A percentile compares a stretch with the other conserved stretches of the same genome.
phyloP scores from a whole-genome alignment of 2,888 invertebrate species.

The Biston stratarius region DNA sequence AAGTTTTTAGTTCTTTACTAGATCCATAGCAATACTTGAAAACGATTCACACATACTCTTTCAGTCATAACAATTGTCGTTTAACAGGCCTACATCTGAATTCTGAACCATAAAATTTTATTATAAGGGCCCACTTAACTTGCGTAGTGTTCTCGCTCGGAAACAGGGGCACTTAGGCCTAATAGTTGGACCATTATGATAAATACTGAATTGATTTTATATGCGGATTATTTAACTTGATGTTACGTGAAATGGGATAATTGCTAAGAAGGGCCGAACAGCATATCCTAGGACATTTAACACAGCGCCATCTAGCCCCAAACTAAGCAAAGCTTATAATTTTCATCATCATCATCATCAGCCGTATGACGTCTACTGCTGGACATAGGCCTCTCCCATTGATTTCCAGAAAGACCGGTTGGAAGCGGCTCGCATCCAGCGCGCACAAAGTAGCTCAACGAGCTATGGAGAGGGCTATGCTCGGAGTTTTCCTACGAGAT shows the following conservation, averaged over 20 bases:
- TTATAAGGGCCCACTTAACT: slow-evolving; percentile 70
- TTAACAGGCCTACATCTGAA: slow-evolving; percentile 39
- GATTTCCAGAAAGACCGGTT: too few relatives aligned
- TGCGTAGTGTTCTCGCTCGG: slow-evolving; percentile 60
- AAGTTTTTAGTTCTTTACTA: too few relatives aligned
- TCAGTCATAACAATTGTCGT: slow-evolving; percentile 54
- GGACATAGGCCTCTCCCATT: too few relatives aligned
- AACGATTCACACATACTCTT: slow-evolving; percentile 21
- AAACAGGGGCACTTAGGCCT: slow-evolving; percentile 65
- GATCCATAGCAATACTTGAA: slow-evolving; percentile 5
- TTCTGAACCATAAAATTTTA: slow-evolving; percentile 71
- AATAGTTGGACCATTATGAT: slow-evolving; percentile 68
- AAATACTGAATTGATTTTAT: slow-evolving; percentile 74
- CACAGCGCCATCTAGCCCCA: too few relatives aligned
- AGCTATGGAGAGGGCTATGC: too few relatives aligned
- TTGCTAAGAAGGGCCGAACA: background rate
- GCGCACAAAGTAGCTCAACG: too few relatives aligned
- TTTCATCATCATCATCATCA: too few relatives aligned
- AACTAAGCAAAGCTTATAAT: too few relatives aligned
- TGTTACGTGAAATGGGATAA: slow-evolving; percentile 9
- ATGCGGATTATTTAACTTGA: slow-evolving; percentile 31
- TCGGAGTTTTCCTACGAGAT: too few relatives aligned
- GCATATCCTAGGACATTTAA: too few relatives aligned
- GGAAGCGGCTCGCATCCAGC: too few relatives aligned
- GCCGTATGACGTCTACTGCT: too few relatives aligned